Base-by-base conservation (phyloP, 2,888 invertebrate genomes). In the Drosophila formosana region DNA sequence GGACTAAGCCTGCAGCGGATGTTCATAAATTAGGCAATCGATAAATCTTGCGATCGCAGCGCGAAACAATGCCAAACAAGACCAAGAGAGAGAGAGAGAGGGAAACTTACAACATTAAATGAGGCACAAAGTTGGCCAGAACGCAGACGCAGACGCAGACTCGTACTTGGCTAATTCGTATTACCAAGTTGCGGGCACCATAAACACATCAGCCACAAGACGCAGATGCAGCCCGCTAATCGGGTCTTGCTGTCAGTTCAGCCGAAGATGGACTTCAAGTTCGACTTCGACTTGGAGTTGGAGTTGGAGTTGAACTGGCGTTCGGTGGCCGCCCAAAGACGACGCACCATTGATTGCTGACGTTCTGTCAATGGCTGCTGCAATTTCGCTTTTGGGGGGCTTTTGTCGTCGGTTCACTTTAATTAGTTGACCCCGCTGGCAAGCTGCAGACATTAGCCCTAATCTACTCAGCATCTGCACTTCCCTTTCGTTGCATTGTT, bases 11-110 rank as follows among this genome's bases (percentile, higher is more conserved):
- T 52, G 72, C 67, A 58, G 81, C 84, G 92, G 91, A 92, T 92
- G 91, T 90, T 90, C 90, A 91, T 91, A 92, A 92, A 92, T 91
- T 92, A 91, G 82, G 85, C 89, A 90, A 91, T 90, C 91, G 90
- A 92, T 91, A 85, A 86, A 89, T 83, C 87, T 78, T 56, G 58
- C 62, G 72, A 66, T 56, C 71, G 77, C 67, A 73, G 66, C 66
- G 74, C 77, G 66, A 72, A 80, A 82, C 79, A 83, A 81, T 71
- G 49, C 30, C 30, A 32, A 9, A 32, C 32, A 32, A 7, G 8
- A 32, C 66, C 46, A 2, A 37, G 37, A 3, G 37, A 34, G 30
- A 4, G 30, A 37, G 37, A 37, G 37, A 1, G 18, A 37, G 37
- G 9, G 46, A n/a, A 18, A 52, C 80, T 79, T 84, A 84, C 89